Percentiles rank a stretch among this genome's conserved stretches.
These are phyloP conservation scores for Neolamprologus devosi DNA, from an alignment of 2,113 vertebrate genomes.

Conservation along the genomic window DNA sequence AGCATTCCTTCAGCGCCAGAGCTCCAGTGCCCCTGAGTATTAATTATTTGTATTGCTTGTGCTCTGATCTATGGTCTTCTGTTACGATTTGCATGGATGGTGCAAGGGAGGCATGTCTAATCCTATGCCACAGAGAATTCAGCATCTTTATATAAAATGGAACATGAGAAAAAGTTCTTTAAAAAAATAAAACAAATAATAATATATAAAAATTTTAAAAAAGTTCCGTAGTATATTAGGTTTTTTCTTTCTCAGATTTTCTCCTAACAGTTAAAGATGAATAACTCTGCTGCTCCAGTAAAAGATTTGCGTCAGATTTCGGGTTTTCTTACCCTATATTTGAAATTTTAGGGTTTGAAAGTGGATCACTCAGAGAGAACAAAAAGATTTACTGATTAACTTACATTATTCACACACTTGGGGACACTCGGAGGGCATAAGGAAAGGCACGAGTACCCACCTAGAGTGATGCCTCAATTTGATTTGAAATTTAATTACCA, in stretches of 20 bases:
- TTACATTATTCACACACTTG: constrained; percentile 50
- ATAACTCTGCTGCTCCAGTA: not conserved
- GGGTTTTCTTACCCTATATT: not conserved
- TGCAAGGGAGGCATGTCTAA: constrained; percentile 47
- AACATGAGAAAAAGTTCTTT: not conserved
- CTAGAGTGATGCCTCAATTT: constrained; percentile 30
- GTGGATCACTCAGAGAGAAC: constrained; percentile 33
- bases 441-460: not conserved
- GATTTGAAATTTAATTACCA: constrained; percentile 50
- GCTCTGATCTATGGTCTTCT: constrained; percentile 46
- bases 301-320: not conserved
- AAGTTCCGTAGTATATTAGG: not conserved
- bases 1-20: constrained; percentile 7
- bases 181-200: not conserved
- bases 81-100: constrained; percentile 52
- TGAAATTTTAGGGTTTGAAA: not conserved
- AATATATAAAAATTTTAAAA: not conserved
- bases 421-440: constrained; percentile 21
- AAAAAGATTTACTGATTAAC: constrained; percentile 54
- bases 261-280: not conserved
- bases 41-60: constrained; percentile 60
- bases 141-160: constrained; percentile 20
- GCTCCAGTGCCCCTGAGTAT: constrained; percentile 49
- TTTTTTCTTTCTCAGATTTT: not conserved
- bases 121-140: constrained; percentile 28